phyloP scores from a whole-genome alignment of 2,888 invertebrate genomes.

The Nysson spinosus region DNA sequence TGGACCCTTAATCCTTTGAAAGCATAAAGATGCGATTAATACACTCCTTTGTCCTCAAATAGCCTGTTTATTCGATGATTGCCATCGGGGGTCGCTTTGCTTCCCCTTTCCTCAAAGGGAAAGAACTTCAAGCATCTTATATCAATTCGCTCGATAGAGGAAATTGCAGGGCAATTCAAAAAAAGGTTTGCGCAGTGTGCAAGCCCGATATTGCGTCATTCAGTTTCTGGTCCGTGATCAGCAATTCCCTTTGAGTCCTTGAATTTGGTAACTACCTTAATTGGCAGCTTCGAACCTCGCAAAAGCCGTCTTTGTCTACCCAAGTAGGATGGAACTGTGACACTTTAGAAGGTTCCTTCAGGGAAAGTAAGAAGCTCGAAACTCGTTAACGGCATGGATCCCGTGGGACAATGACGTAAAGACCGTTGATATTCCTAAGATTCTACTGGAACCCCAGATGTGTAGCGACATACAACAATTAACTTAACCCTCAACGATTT shows the following conservation, averaged over 20 bases:
- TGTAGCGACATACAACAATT: too few relatives aligned
- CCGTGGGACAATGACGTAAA: slow-evolving; percentile 49
- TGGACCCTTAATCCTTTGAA: too few relatives aligned
- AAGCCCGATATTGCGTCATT: slow-evolving; percentile 11
- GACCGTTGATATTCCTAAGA: slow-evolving; percentile 34
- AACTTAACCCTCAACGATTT: too few relatives aligned
- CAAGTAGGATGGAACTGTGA: slow-evolving; percentile 38
- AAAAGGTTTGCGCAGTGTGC: neutral
- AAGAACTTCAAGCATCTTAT: neutral
- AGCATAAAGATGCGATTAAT: too few relatives aligned
- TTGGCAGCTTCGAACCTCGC: slow-evolving; percentile 49
- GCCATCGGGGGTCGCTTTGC: too few relatives aligned
- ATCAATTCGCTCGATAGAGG: neutral
- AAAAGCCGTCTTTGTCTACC: slow-evolving; percentile 50
- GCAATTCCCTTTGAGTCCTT: slow-evolving; percentile 50
- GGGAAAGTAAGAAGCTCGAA: slow-evolving; percentile 58
- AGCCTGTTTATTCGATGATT: too few relatives aligned
- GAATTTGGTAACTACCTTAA: slow-evolving; percentile 59
- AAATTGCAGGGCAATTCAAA: neutral
- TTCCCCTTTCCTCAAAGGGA: too few relatives aligned
- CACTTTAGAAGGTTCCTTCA: slow-evolving; percentile 45
- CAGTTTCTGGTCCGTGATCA: slow-evolving; percentile 23
- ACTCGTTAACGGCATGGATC: slow-evolving; percentile 58
- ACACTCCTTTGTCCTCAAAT: too few relatives aligned
- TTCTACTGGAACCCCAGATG: neutral